A percentile compares a stretch with the other conserved stretches of the same genome.
Evolutionary conservation across 2,888 invertebrate genomes (phyloP).

Genomic region (Drosophila colorata): DNA sequence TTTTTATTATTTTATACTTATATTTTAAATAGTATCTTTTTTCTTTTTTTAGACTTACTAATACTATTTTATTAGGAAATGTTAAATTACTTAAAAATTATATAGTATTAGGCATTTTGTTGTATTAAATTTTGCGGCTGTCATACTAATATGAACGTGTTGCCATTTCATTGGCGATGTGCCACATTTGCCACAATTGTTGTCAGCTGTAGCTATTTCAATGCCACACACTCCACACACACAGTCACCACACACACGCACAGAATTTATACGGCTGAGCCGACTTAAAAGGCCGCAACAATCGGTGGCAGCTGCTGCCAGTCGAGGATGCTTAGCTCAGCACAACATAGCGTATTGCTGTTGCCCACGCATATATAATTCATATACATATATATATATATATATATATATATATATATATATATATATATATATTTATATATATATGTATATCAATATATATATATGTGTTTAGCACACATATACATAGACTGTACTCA

Average conservation of each 20-base stretch:
- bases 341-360: constrained; percentile 55
- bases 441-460: too few species aligned
- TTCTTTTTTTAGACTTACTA: too few species aligned
- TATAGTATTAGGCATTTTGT: constrained; percentile 21
- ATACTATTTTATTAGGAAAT: too few species aligned
- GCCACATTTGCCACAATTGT: constrained; percentile 68
- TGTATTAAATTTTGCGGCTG: constrained; percentile 28
- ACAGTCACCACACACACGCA: constrained; percentile 18
- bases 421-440: constrained; percentile 8
- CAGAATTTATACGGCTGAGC: constrained; percentile 53
- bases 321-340: constrained; percentile 71
- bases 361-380: constrained; percentile 41
- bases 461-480: not conserved
- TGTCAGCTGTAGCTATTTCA: constrained; percentile 63
- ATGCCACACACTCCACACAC: constrained; percentile 41
- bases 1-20: too few species aligned
- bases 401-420: constrained; percentile 17
- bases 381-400: constrained; percentile 13
- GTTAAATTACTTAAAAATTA: not conserved
- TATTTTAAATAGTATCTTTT: too few species aligned
- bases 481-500: constrained; percentile 18
- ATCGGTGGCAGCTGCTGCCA: constrained; percentile 74
- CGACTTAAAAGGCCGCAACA: constrained; percentile 78
- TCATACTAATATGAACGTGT: constrained; percentile 31
- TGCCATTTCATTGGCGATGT: constrained; percentile 45